These are phyloP conservation scores for Agapetus fuscipes DNA, from an alignment of 2,888 invertebrate genomes.

Conservation along the genomic window DNA sequence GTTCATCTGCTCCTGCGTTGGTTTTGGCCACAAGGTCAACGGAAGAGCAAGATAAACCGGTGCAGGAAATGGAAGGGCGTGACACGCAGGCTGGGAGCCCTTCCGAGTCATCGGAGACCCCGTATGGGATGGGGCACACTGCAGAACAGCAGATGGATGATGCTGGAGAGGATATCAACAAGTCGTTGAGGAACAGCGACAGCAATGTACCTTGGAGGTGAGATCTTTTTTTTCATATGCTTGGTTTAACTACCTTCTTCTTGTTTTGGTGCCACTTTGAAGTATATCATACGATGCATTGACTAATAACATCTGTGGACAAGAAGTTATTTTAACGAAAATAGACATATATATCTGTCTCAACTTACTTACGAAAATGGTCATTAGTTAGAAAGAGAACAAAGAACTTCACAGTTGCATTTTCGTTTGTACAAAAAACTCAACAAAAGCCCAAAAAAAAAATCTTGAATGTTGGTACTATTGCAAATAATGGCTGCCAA, in stretches of 20 bases:
- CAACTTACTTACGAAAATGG: too few species aligned
- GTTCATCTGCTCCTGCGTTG: neutral
- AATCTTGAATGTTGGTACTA: too few species aligned
- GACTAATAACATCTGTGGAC: too few species aligned
- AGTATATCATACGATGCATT: too few species aligned
- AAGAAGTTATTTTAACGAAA: too few species aligned
- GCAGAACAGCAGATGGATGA: constrained; percentile 6
- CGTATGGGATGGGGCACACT: constrained; percentile 6
- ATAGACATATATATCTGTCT: too few species aligned
- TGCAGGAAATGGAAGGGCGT: constrained; percentile 2
- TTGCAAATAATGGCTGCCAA: too few species aligned
- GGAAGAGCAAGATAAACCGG: neutral
- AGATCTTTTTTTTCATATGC: neutral
- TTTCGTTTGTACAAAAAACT: too few species aligned
- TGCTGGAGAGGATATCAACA: neutral
- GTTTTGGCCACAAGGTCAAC: constrained; percentile 4
- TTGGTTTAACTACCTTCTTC: neutral
- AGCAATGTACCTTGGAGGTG: constrained; percentile 14
- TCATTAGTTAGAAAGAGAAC: too few species aligned
- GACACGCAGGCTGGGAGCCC: neutral
- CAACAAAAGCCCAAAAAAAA: too few species aligned
- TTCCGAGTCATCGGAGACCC: constrained; percentile 4
- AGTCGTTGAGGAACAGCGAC: constrained; percentile 9
- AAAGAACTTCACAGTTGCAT: too few species aligned
- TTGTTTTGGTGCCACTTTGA: too few species aligned